phyloP scores from a whole-genome alignment of 2,888 invertebrate genomes.

The Heliconius charithonia region DNA sequence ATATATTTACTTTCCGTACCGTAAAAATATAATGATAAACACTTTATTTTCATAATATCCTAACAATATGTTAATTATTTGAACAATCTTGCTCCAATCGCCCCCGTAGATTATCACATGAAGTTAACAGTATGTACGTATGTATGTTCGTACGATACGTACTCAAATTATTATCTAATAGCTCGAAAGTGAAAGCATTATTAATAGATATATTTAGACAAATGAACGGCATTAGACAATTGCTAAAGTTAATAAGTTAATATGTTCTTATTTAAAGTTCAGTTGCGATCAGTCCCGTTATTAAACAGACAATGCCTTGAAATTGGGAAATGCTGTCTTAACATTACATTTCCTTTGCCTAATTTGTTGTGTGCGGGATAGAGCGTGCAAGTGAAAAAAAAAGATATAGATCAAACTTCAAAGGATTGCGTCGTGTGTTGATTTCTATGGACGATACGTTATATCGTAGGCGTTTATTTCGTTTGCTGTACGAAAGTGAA shows the following conservation, averaged over 20 bases:
- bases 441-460: constrained; percentile 47
- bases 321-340: no score
- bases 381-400: no score
- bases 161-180: constrained; percentile 9
- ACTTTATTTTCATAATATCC: neutral
- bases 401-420: neutral
- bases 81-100: neutral
- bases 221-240: constrained; percentile 11
- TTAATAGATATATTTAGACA: constrained; percentile 8
- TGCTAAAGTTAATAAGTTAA: neutral
- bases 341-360: no score
- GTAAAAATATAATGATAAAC: neutral
- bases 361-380: no score
- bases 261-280: constrained; percentile 5
- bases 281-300: no score
- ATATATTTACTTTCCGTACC: neutral
- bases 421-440: constrained; percentile 39
- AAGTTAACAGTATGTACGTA: neutral
- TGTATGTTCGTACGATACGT: neutral
- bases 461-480: constrained; percentile 51
- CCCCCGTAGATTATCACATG: neutral
- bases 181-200: constrained; percentile 12
- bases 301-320: no score
- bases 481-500: constrained; percentile 59
- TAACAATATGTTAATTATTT: neutral